These are phyloP conservation scores for Smithornis capensis DNA, from an alignment of 2,113 vertebrate genomes.

Conservation along the genomic window DNA sequence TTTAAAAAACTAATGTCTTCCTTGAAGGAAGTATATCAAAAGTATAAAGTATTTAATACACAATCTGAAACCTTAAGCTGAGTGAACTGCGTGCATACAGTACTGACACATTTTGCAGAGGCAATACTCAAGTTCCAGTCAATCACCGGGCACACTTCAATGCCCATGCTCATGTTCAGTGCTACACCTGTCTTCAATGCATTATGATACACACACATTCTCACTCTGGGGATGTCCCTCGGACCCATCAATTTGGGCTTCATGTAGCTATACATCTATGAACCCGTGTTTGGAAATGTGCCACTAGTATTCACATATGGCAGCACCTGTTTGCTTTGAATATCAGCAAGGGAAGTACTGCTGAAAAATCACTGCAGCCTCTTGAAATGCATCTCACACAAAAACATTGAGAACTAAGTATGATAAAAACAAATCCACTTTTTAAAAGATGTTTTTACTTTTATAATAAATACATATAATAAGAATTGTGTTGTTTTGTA, in stretches of 20 bases:
- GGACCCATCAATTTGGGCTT: neutral
- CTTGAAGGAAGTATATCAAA: neutral
- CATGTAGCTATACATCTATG: rapidly evolving
- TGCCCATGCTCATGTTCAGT: neutral
- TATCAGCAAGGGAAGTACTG: neutral
- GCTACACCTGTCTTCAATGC: neutral
- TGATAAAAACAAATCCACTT: neutral
- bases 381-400: neutral
- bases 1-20: neutral
- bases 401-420: neutral
- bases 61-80: neutral
- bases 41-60: neutral
- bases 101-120: neutral
- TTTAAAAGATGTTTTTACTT: neutral
- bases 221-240: neutral
- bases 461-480: neutral
- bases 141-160: neutral
- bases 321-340: neutral
- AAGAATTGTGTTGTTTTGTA: neutral
- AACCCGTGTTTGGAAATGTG: neutral
- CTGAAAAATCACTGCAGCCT: neutral
- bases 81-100: neutral
- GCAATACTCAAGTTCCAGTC: neutral
- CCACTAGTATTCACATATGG: neutral
- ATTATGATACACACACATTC: rapidly evolving